These are phyloP conservation scores for Philereme vetulata DNA, from an alignment of 2,888 invertebrate genomes.

Conservation along the genomic window DNA sequence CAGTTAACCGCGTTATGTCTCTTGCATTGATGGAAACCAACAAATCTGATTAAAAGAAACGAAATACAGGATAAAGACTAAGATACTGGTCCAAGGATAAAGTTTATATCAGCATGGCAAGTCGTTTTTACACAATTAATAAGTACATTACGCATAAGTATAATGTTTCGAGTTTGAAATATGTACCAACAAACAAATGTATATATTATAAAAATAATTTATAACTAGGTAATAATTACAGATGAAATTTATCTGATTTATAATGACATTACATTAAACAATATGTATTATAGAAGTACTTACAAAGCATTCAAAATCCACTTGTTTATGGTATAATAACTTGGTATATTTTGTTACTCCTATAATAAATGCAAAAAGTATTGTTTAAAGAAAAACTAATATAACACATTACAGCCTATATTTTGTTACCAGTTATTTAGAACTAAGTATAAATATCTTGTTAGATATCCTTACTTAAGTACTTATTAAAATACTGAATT, in stretches of 20 bases:
- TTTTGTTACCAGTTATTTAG: neutral
- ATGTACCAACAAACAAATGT: conserved; percentile 14
- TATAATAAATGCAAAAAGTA: neutral
- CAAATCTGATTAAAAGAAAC: too few species aligned
- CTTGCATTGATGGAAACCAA: too few species aligned
- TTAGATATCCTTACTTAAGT: conserved; percentile 1
- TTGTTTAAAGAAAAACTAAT: neutral
- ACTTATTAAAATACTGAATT: neutral
- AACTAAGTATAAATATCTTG: neutral
- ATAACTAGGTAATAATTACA: conserved; percentile 27
- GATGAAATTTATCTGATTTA: conserved; percentile 16
- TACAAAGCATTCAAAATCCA: conserved; percentile 34
- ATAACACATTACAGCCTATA: neutral
- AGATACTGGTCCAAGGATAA: too few species aligned
- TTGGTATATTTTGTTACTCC: neutral
- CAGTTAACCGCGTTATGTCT: too few species aligned
- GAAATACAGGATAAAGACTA: too few species aligned
- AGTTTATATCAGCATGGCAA: neutral
- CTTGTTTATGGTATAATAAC: conserved; percentile 1
- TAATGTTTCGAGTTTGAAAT: conserved; percentile 3
- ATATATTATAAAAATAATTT: conserved; percentile 26
- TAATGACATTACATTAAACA: conserved; percentile 3
- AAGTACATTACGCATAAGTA: conserved; percentile 5
- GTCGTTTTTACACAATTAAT: conserved; percentile 8
- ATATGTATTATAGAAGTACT: conserved; percentile 11